Conservation (phyloP, 2,888 invertebrate species). For the Drosophila maculinotata region DNA sequence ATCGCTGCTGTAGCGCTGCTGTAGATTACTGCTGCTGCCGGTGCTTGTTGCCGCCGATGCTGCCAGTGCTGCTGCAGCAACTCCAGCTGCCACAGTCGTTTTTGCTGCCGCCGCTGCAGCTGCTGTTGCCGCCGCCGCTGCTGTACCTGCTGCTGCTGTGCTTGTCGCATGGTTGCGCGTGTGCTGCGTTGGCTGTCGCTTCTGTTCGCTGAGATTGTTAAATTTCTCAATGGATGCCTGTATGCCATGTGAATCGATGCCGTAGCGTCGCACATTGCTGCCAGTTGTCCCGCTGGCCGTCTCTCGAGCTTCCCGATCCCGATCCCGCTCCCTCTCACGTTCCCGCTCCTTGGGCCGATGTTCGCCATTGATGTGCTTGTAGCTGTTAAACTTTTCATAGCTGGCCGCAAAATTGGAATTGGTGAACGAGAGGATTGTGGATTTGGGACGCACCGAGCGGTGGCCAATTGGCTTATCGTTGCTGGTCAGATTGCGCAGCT, state of each 20-base stretch:
- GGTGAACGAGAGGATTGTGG: slow-evolving; percentile 74
- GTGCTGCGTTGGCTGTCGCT: slow-evolving; percentile 68
- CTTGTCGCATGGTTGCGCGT: slow-evolving; percentile 17
- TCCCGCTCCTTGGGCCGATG: slow-evolving; percentile 48
- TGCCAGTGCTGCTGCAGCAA: slow-evolving; percentile 3
- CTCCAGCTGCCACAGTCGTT: slow-evolving; percentile 3
- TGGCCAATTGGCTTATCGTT: slow-evolving; percentile 36
- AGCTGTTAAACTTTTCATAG: slow-evolving; percentile 77
- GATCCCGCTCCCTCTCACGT: slow-evolving; percentile 22
- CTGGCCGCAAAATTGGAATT: slow-evolving; percentile 66
- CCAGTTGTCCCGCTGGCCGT: slow-evolving; percentile 14
- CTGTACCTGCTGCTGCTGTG: slow-evolving; percentile 15
- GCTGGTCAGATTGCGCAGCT: slow-evolving; percentile 44
- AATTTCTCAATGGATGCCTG: slow-evolving; percentile 84
- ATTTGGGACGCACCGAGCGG: slow-evolving; percentile 74
- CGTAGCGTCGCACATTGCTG: slow-evolving; percentile 59
- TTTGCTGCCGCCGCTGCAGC: slow-evolving; percentile 6
- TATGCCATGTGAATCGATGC: slow-evolving; percentile 82
- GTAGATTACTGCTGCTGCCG: slow-evolving; percentile 65
- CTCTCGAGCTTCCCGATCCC: slow-evolving; percentile 25
- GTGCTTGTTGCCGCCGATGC: background rate
- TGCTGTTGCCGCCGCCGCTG: background rate
- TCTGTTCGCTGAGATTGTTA: slow-evolving; percentile 83
- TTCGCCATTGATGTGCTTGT: slow-evolving; percentile 81
- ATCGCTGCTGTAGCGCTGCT: slow-evolving; percentile 71